A percentile compares a stretch with the other conserved stretches of the same genome.
Conservation (phyloP, 2,888 invertebrate genomes). For the Quadriops clusia region DNA sequence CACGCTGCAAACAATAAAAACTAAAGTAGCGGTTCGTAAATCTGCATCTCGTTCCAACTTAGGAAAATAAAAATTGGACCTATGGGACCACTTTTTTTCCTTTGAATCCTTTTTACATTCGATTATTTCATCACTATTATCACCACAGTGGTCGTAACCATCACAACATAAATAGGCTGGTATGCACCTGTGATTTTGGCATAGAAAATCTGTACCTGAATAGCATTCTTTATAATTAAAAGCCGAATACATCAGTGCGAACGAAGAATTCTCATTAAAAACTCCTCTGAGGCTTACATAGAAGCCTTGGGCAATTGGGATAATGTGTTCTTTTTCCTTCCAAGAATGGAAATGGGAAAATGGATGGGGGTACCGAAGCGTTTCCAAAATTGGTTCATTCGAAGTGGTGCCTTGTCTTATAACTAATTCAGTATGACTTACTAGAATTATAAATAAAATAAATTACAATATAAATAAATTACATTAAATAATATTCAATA, state of each 20-base stretch:
- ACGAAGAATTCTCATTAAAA: slow-evolving; percentile 48
- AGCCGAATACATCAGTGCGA: slow-evolving; percentile 58
- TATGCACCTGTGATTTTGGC: slow-evolving; percentile 60
- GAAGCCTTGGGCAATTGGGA: slow-evolving; percentile 51
- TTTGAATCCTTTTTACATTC: slow-evolving; percentile 46
- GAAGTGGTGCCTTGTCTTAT: slow-evolving; percentile 60
- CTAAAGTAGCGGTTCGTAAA: slow-evolving; percentile 50
- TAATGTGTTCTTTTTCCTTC: slow-evolving; percentile 45
- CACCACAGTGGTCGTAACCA: slow-evolving; percentile 67
- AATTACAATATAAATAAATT: slow-evolving; percentile 1
- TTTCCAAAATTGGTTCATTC: slow-evolving; percentile 46
- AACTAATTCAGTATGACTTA: slow-evolving; percentile 47
- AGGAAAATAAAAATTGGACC: slow-evolving; percentile 61
- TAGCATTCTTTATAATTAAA: slow-evolving; percentile 62
- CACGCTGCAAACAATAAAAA: slow-evolving; percentile 51
- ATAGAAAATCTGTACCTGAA: slow-evolving; percentile 54
- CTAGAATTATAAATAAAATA: slow-evolving; percentile 27
- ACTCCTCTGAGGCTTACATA: slow-evolving; percentile 56
- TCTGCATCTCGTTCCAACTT: slow-evolving; percentile 54
- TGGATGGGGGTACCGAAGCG: slow-evolving; percentile 47
- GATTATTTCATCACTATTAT: slow-evolving; percentile 55
- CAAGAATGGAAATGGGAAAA: slow-evolving; percentile 22
- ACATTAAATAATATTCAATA: not conserved
- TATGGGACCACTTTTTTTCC: slow-evolving; percentile 49
- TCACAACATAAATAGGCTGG: slow-evolving; percentile 56